These are phyloP conservation scores for Dynastes grantii DNA, from an alignment of 2,888 invertebrate species.

Conservation along the genomic window DNA sequence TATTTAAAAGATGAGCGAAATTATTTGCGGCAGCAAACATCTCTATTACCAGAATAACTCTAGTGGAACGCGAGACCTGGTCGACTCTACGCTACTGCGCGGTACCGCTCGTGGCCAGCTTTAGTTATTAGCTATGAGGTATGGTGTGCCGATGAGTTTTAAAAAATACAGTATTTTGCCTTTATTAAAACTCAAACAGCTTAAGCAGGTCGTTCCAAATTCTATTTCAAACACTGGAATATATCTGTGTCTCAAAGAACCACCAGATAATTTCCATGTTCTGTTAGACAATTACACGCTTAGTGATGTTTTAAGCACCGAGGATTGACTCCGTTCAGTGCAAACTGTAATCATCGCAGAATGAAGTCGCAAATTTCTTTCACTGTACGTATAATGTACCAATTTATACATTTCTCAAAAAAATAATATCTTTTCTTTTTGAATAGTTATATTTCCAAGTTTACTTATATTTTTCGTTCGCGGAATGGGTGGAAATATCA, in stretches of 20 bases:
- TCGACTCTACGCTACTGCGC: no score
- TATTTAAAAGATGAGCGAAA: no score
- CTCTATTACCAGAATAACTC: no score
- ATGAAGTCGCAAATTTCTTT: conserved; percentile 1
- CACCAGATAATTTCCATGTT: conserved; percentile 19
- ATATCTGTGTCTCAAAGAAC: background rate
- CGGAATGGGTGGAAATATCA: conserved; percentile 49
- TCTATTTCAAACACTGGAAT: background rate
- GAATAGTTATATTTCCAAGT: conserved; percentile 12
- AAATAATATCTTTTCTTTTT: background rate
- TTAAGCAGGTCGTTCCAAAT: background rate
- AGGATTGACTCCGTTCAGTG: conserved; percentile 18
- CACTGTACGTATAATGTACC: conserved; percentile 13
- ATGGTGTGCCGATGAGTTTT: no score
- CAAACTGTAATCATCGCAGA: background rate
- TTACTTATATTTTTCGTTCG: background rate
- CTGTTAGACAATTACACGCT: conserved; percentile 47
- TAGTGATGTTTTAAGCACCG: background rate
- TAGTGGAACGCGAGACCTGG: no score
- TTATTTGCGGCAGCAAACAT: no score
- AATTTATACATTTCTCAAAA: background rate
- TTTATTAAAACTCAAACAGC: no score
- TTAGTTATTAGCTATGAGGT: no score
- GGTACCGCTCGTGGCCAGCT: no score
- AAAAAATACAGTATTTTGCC: no score